phyloP scores from a whole-genome alignment of 2,888 invertebrate species.

The Oasisia sp. region DNA sequence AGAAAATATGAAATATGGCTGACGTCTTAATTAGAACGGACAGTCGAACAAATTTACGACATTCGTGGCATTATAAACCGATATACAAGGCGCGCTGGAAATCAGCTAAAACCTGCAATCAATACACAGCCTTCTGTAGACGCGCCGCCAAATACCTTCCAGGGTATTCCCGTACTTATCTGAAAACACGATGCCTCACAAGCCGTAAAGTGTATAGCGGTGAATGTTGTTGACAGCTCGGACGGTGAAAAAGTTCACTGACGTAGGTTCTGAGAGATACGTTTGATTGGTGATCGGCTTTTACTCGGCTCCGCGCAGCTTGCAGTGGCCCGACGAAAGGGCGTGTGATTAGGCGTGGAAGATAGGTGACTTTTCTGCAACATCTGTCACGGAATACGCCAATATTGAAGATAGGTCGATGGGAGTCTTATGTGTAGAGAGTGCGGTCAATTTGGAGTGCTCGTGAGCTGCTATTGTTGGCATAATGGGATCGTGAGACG shows the following conservation, averaged over 20 bases:
- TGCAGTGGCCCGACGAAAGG: neutral
- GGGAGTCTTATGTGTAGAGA: neutral
- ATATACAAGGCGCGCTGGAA: neutral
- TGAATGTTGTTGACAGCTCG: neutral
- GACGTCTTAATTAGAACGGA: neutral
- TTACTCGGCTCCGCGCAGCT: neutral
- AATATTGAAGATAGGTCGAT: neutral
- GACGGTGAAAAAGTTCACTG: neutral
- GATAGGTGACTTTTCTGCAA: neutral
- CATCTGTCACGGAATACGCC: neutral
- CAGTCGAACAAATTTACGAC: neutral
- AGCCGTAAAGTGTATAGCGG: neutral
- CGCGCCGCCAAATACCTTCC: neutral
- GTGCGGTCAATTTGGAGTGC: neutral
- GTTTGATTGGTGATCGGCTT: constrained; percentile 3
- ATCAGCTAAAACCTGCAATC: neutral
- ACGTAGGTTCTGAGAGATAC: neutral
- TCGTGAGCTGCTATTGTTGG: neutral
- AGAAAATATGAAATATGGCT: neutral
- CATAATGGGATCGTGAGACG: neutral
- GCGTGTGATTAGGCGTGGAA: neutral
- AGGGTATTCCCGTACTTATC: neutral
- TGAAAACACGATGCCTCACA: neutral
- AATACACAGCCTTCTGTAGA: neutral
- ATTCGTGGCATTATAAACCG: neutral